A percentile compares a stretch with the other conserved stretches of the same genome.
phyloP scores from a whole-genome alignment of 2,888 invertebrate genomes.

The Tridacna gigas region DNA sequence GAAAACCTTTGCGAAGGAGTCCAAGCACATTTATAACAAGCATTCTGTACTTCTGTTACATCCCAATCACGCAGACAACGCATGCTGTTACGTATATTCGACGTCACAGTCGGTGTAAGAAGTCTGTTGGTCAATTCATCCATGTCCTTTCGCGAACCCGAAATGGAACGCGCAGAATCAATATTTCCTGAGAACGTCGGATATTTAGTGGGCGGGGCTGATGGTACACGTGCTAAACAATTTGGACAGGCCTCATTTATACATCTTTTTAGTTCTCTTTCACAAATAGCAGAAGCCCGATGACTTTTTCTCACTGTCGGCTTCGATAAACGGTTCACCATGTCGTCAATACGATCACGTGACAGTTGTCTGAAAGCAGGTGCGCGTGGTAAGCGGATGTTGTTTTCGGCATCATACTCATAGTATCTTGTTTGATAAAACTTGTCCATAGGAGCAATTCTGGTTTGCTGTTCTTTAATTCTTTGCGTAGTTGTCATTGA shows the following conservation, averaged over 20 bases:
- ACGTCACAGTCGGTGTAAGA: constrained; percentile 50
- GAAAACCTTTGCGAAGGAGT: constrained; percentile 51
- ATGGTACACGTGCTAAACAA: constrained; percentile 27
- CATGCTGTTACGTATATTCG: constrained; percentile 48
- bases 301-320: constrained; percentile 60
- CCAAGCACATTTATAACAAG: constrained; percentile 46
- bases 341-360: constrained; percentile 55
- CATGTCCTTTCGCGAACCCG: constrained; percentile 18
- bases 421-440: constrained; percentile 42
- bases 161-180: constrained; percentile 10
- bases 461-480: constrained; percentile 32
- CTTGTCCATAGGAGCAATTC: constrained; percentile 33
- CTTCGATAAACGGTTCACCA: constrained; percentile 58
- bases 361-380: constrained; percentile 65
- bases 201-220: constrained; percentile 7
- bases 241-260: constrained; percentile 38
- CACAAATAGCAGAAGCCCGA: constrained; percentile 47
- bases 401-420: constrained; percentile 56
- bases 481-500: constrained; percentile 47
- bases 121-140: constrained; percentile 53
- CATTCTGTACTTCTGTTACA: constrained; percentile 32
- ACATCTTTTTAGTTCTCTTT: constrained; percentile 39
- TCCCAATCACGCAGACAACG: constrained; percentile 35
- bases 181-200: constrained; percentile 4
- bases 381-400: constrained; percentile 61